Percentiles rank a stretch among this genome's conserved stretches.
Conservation (phyloP, 2,113 vertebrate species). For the Atractosteus spatula region DNA sequence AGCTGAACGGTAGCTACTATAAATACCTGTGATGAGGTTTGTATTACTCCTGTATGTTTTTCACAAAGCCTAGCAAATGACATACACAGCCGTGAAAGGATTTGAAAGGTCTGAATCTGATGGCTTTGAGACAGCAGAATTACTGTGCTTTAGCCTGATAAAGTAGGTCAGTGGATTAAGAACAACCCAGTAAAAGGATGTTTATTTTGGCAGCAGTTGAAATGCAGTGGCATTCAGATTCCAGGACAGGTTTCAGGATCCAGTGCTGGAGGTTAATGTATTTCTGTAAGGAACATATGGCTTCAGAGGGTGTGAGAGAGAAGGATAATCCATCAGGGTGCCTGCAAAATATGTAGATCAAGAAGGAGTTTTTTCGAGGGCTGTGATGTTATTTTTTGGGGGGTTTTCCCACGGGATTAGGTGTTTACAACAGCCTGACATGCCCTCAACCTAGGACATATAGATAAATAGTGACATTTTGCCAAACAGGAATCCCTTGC, state of each 20-base stretch:
- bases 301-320: constrained; percentile 46
- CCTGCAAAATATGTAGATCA: constrained; percentile 23
- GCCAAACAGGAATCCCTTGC: too few relatives aligned
- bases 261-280: constrained; percentile 5
- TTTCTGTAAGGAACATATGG: constrained; percentile 37
- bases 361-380: constrained; percentile 6
- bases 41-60: not conserved
- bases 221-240: constrained; percentile 7
- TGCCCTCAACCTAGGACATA: constrained; percentile 16
- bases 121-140: constrained; percentile 11
- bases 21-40: not conserved
- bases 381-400: constrained; percentile 17
- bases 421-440: constrained; percentile 13
- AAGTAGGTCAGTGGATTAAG: constrained; percentile 45
- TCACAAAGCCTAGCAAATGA: not conserved
- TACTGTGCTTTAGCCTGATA: constrained; percentile 24
- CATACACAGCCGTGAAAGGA: not conserved
- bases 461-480: not conserved
- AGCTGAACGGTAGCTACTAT: too few relatives aligned
- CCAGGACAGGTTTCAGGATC: not conserved
- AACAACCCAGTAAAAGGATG: constrained; percentile 37
- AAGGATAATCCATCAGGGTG: constrained; percentile 57
- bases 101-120: constrained; percentile 22
- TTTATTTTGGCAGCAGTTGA: constrained; percentile 28
- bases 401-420: constrained; percentile 32